phyloP scores from a whole-genome alignment of 2,113 vertebrate species.

The Rattus rattus region DNA sequence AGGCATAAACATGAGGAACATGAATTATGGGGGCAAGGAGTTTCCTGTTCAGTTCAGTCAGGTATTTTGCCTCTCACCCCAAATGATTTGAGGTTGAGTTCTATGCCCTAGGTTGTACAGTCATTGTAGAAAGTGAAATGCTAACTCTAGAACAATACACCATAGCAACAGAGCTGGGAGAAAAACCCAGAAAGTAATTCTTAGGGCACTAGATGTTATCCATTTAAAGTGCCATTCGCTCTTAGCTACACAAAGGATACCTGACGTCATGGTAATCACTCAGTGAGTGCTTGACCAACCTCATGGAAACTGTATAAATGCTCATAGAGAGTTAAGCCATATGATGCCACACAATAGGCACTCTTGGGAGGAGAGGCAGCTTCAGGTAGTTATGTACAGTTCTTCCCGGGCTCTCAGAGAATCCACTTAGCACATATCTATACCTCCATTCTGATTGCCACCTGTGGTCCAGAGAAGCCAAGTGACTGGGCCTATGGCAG shows the following conservation, averaged over 20 bases:
- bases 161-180: neutral
- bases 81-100: neutral
- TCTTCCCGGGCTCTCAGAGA: neutral
- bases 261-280: neutral
- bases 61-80: neutral
- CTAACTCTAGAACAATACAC: neutral
- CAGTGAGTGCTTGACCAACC: neutral
- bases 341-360: neutral
- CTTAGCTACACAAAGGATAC: neutral
- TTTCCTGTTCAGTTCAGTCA: neutral
- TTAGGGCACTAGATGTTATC: neutral
- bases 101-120: neutral
- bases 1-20: rapidly evolving
- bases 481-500: neutral
- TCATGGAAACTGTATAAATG: neutral
- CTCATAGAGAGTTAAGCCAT: neutral
- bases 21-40: neutral
- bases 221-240: neutral
- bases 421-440: neutral
- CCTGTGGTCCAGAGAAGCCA: neutral
- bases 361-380: neutral
- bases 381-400: too few relatives aligned
- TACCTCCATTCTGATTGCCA: neutral
- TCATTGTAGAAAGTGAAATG: neutral
- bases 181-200: neutral